These are phyloP conservation scores for Callipepla squamata DNA, from an alignment of 2,113 vertebrate genomes.

Conservation along the genomic window DNA sequence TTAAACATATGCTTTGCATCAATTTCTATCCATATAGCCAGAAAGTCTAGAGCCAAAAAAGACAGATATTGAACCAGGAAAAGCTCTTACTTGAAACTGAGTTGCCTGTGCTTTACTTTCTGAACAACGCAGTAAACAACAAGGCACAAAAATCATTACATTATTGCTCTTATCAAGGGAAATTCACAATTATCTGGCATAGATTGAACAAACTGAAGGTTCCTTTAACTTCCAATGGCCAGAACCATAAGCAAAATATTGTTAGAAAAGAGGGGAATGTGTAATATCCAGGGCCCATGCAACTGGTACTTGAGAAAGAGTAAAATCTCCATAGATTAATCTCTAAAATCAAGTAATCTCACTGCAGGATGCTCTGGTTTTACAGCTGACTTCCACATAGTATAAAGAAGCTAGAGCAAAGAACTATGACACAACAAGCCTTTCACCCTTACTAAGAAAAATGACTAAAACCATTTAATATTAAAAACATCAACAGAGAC, in stretches of 20 bases:
- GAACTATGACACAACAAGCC: neutral
- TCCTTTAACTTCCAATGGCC: neutral
- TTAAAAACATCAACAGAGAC: neutral
- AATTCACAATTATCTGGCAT: neutral
- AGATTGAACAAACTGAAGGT: neutral
- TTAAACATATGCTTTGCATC: neutral
- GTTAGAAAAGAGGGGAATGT: neutral
- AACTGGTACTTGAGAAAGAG: neutral
- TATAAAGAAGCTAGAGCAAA: neutral
- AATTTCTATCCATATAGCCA: neutral
- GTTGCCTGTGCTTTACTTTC: neutral
- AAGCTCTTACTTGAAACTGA: neutral
- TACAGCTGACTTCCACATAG: neutral
- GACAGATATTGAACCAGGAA: neutral
- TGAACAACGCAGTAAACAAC: neutral
- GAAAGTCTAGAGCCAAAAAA: neutral
- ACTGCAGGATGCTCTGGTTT: neutral
- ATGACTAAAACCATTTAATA: neutral
- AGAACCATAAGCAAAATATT: neutral
- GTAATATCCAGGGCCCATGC: neutral
- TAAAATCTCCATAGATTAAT: neutral
- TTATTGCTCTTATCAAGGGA: neutral
- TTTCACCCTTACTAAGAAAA: neutral
- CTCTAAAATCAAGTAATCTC: neutral
- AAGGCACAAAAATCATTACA: neutral